These are phyloP conservation scores for Solenodon paradoxus DNA, from an alignment of 2,113 vertebrate species.

Conservation along the genomic window DNA sequence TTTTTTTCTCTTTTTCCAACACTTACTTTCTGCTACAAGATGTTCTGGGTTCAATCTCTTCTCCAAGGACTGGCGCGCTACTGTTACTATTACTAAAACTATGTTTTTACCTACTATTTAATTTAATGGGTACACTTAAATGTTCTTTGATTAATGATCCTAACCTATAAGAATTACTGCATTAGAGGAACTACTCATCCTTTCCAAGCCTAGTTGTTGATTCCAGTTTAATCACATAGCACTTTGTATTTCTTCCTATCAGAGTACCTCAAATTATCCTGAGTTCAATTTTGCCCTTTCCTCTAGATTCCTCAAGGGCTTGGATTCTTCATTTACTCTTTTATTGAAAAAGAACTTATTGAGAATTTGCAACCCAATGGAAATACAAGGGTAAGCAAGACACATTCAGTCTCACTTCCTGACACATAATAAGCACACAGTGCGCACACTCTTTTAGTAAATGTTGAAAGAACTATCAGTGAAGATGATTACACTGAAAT, in stretches of 20 bases:
- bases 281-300: background rate
- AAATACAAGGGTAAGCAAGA: background rate
- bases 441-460: background rate
- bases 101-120: background rate
- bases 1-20: background rate
- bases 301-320: background rate
- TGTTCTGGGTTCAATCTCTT: background rate
- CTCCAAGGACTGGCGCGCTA: background rate
- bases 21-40: background rate
- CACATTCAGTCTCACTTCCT: background rate
- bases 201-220: background rate
- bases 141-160: background rate
- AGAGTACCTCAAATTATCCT: background rate
- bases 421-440: background rate
- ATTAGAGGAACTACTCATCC: background rate
- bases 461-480: background rate
- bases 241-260: background rate
- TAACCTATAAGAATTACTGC: background rate
- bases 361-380: background rate
- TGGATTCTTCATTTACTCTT: background rate
- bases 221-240: background rate
- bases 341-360: background rate
- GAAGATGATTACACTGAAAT: background rate
- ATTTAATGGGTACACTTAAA: background rate
- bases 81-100: too few relatives aligned